Percentiles rank a stretch among this genome's conserved stretches.
These are phyloP conservation scores for Neomonachus schauinslandi DNA, from an alignment of 2,113 vertebrate species.

Conservation along the genomic window DNA sequence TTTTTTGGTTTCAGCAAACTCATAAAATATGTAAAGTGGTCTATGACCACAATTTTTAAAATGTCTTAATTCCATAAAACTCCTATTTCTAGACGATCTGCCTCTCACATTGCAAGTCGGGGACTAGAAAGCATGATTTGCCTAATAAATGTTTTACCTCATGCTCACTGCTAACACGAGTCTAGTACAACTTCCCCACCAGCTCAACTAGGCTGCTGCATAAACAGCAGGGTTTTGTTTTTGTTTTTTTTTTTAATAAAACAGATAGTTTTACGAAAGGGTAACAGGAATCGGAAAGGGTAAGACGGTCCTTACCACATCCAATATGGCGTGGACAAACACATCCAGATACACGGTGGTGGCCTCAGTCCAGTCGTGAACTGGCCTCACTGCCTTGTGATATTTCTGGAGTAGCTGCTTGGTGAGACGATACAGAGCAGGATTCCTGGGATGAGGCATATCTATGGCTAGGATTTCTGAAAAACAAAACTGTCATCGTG, in stretches of 20 bases:
- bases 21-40: background rate
- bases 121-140: background rate
- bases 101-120: background rate
- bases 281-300: background rate
- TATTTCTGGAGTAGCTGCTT: conserved; percentile 88
- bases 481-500: background rate
- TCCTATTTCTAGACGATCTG: background rate
- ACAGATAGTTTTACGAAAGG: background rate
- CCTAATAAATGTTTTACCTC: background rate
- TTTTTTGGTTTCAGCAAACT: background rate
- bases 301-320: conserved; percentile 87
- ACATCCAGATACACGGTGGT: conserved; percentile 90
- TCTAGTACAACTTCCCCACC: background rate
- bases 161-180: background rate
- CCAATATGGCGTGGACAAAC: conserved; percentile 88
- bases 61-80: background rate
- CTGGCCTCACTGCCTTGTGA: conserved; percentile 89
- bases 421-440: conserved; percentile 88
- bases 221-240: background rate
- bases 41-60: background rate
- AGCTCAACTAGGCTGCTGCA: background rate
- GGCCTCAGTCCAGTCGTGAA: conserved; percentile 88
- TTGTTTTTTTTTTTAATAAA: too few relatives aligned
- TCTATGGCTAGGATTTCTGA: conserved; percentile 77
- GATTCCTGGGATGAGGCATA: conserved; percentile 84